Base-by-base conservation (phyloP, 2,797 vertebrate genomes). In the Pygocentrus nattereri region DNA sequence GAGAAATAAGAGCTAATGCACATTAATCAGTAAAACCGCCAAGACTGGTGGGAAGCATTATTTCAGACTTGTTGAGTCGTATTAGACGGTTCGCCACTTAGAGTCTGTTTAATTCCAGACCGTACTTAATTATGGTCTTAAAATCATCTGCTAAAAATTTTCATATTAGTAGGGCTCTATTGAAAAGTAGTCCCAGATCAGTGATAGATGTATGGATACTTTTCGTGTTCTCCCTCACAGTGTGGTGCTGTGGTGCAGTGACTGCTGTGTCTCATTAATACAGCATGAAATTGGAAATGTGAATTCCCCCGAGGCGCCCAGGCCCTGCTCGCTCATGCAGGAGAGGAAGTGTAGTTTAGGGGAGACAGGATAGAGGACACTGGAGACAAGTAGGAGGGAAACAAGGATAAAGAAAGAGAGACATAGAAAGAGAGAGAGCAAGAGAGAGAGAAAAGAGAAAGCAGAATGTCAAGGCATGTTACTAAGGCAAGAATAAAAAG, bases 201-300 rank as follows among this genome's bases (percentile, higher is more conserved):
- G 76, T 49, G 49, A 62, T 61, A 69, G 49, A 76, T 78, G 47
- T 21, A 47, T 30, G 58, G 31, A 15, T 58, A 72, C 25, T 82
- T 52, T 76, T 65, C 54, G 65, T 5, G 30, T 27, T 78, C 54
- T 81, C 61, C 30, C 73, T 71, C 69, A 49, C 78, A 78, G 80
- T 61, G 44, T 59, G 62, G 74, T 69, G 61, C 21, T 52, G 76
- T n/a, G 69, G 62, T 44, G 74, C 79, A 77, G 56, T 90, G 90
- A 93, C 91, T 87, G 87, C 93, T 92, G 94, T 92, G 93, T 94
- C 92, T 95, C 95, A 93, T 91, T 86, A 83, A 76, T 83, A 88
- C 71, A 89, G 92, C 94, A 90, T 96, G 95, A 97, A 96, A 96
- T 96, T 91, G 86, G 88, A 92, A 92, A 86, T 92, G 91, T 93